Conservation (phyloP, 2,113 vertebrate species). For the Tragelaphus buxtoni region DNA sequence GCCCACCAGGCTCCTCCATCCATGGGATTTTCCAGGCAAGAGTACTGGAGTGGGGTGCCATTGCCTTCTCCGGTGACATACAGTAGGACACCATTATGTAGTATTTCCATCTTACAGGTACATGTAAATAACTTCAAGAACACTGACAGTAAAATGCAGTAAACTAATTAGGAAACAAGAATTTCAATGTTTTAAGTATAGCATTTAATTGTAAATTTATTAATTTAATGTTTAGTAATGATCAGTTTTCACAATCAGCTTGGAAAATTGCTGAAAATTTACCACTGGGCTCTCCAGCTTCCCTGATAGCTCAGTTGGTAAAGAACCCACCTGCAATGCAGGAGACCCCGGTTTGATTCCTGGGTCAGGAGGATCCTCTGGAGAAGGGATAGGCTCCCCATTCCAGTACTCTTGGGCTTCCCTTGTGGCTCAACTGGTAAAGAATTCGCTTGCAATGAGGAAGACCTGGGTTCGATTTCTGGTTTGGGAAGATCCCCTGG, state of each 20-base stretch:
- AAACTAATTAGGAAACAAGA: background rate
- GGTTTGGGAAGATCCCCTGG: background rate
- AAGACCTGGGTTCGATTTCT: background rate
- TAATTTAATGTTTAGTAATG: slow-evolving; percentile 5
- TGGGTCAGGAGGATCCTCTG: background rate
- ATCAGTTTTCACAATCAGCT: background rate
- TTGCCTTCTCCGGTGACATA: background rate
- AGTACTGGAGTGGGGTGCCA: too few relatives aligned
- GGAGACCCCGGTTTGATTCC: background rate
- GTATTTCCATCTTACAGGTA: background rate
- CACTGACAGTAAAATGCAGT: background rate
- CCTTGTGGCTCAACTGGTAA: background rate
- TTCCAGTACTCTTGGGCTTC: background rate
- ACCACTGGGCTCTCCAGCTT: background rate
- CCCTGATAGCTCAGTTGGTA: background rate
- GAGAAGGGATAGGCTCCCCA: background rate
- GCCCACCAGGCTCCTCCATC: too few relatives aligned
- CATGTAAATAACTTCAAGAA: background rate
- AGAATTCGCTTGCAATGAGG: background rate
- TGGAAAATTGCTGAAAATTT: slow-evolving; percentile 4
- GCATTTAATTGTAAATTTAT: background rate
- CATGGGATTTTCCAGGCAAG: too few relatives aligned
- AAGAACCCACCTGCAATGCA: background rate
- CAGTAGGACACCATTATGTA: background rate
- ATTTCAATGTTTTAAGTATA: background rate